Evolutionary conservation across 92 coral and sea anemone species (phyloP).

Genomic region (Porites lobata): DNA sequence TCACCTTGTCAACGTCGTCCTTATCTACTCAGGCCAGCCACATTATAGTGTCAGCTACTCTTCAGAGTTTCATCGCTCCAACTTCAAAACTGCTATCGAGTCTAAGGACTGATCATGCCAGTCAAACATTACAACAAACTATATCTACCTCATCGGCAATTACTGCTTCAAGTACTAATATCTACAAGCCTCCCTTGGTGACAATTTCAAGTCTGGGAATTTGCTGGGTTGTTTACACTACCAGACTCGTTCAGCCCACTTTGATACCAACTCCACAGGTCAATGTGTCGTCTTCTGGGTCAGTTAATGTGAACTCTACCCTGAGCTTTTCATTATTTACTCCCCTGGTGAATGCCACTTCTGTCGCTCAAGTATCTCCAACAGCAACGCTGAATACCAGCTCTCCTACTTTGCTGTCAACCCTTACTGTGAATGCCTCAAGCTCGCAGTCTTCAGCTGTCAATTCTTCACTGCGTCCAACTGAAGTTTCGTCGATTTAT

Average conservation of each 20-base stretch:
- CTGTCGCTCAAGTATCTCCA: slow-evolving; percentile 1
- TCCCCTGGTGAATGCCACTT: slow-evolving; percentile 6
- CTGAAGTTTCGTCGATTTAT: background rate
- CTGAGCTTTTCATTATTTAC: too few relatives aligned
- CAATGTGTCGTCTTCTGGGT: slow-evolving; percentile 7
- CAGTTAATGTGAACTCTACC: slow-evolving; percentile 27
- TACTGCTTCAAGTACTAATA: background rate
- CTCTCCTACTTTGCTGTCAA: background rate
- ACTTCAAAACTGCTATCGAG: background rate
- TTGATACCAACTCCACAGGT: slow-evolving; percentile 53
- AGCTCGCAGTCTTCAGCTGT: background rate
- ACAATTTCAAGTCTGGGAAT: slow-evolving; percentile 91
- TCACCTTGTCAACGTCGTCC: background rate
- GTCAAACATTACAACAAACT: background rate
- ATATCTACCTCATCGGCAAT: background rate
- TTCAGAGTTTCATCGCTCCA: background rate
- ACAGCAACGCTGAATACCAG: background rate
- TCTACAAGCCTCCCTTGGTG: slow-evolving; percentile 47
- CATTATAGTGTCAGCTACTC: background rate
- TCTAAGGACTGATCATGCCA: background rate
- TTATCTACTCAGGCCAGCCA: background rate
- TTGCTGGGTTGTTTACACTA: slow-evolving; percentile 83
- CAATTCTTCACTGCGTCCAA: slow-evolving; percentile 14
- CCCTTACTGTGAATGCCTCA: background rate
- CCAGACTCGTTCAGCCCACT: slow-evolving; percentile 67